Evolutionary conservation across 2,888 invertebrate genomes (phyloP).

Genomic region (Mallateleia sp.): DNA sequence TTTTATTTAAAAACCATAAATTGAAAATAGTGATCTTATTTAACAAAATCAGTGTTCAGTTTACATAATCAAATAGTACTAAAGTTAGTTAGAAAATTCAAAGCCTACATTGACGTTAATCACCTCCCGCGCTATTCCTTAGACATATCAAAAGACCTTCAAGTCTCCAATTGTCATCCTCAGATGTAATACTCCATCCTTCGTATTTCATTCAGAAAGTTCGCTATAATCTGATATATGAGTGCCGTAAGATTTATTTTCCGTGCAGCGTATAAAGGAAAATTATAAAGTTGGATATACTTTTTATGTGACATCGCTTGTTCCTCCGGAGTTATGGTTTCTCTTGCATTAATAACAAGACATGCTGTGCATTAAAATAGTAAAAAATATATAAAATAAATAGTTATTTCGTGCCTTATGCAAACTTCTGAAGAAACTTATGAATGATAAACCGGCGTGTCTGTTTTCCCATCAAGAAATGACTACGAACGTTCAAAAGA

Average conservation of each 20-base stretch:
- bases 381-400: too few species aligned
- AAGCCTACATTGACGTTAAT: neutral
- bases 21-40: too few species aligned
- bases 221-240: slow-evolving; percentile 60
- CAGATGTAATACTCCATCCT: slow-evolving; percentile 14
- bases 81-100: slow-evolving; percentile 18
- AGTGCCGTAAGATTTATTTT: slow-evolving; percentile 58
- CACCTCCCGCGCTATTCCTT: neutral
- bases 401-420: slow-evolving; percentile 53
- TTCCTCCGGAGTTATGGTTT: slow-evolving; percentile 31
- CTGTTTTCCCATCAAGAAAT: slow-evolving; percentile 35
- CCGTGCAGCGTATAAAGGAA: slow-evolving; percentile 53
- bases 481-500: slow-evolving; percentile 21
- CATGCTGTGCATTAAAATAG: slow-evolving; percentile 62
- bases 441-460: slow-evolving; percentile 49
- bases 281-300: slow-evolving; percentile 70
- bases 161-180: slow-evolving; percentile 11
- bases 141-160: neutral
- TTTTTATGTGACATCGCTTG: slow-evolving; percentile 64
- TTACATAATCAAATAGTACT: neutral
- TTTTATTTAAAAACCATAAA: too few species aligned
- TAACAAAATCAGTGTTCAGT: neutral
- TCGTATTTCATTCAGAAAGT: slow-evolving; percentile 32
- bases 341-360: slow-evolving; percentile 64
- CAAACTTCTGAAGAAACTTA: slow-evolving; percentile 59